Evolutionary conservation across 1,140 invertebrate species (phyloP), one percentile per base, ranked within the genome.

Genomic region (Aphelenchoides fujianensis): DNA sequence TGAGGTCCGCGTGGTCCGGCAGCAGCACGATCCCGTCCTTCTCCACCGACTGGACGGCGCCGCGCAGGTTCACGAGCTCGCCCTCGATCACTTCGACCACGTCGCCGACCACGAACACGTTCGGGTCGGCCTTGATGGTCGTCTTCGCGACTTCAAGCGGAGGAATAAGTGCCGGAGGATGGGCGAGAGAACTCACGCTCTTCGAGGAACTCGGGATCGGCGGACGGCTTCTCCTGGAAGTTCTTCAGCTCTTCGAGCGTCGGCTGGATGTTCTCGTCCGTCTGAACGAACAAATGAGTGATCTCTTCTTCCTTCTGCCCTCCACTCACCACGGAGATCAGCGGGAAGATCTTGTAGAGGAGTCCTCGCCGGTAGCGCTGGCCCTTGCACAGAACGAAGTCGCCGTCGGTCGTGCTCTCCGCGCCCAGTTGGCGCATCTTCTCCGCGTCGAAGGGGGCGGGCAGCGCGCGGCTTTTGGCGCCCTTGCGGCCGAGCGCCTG

Each of bases 341-440:
- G 91, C 0, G 91, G 91, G 84, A 98, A 98, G 78, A 91, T 93
- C 85, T 98, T 98, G 85, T 95, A 97, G 0, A 98, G 86, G 85
- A 98, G 98, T 55, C 89, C 90, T 82, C 95, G 94, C 9, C 92
- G 88, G 85, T 95, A 98, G 78, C 93, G 89, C 85, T 97, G 95
- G 36, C 93, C 92, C 87, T 98, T 95, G 85, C 98, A 98, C 52
- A 97, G 91, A 16, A 95, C 86, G 85, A 96, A 98, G 81, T 98
- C 95, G 84, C 95, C 94, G 87, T 98, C 95, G 1, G 90, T 92
- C 0, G 92, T 92, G 0, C 97, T 91, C 85, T 98, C 95, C 2
- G 95, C 96, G 19, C 95, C 95, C 74, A 98, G 95, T 3, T 91
- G 89, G 72, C 87, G 86, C 71, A 98, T 92, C n/a, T 92, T 92